Conservation (phyloP, 64 coral and sea anemone species). For the Montipora cactus region DNA sequence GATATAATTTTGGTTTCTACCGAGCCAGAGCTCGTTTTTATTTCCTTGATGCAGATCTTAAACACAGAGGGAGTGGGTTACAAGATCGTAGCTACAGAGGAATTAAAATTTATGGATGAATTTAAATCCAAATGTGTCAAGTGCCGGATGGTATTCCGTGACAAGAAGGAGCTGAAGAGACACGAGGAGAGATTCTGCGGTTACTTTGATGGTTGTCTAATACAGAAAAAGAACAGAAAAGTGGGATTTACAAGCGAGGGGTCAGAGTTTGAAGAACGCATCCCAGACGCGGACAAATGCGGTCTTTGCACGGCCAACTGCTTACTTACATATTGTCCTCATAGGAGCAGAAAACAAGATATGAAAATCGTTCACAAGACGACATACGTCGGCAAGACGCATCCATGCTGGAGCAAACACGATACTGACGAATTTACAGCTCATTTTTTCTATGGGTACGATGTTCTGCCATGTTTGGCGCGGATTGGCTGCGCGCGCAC, state of each 20-base stretch:
- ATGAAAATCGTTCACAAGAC: conserved; percentile 80
- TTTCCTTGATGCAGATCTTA: conserved; percentile 56
- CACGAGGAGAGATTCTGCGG: conserved; percentile 85
- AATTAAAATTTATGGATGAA: conserved; percentile 68
- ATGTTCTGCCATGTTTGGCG: conserved; percentile 78
- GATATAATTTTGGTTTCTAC: conserved; percentile 77
- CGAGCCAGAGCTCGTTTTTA: conserved; percentile 51
- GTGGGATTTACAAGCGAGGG: conserved; percentile 18
- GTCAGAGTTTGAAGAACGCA: conserved; percentile 1
- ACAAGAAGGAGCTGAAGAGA: conserved; percentile 42
- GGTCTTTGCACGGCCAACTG: conserved; percentile 72
- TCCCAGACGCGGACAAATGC: conserved; percentile 48
- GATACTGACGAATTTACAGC: conserved; percentile 77
- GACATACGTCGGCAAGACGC: conserved; percentile 87
- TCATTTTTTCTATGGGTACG: conserved; percentile 89
- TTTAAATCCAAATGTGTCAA: conserved; percentile 77
- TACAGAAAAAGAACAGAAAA: conserved; percentile 28
- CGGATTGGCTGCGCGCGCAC: conserved; percentile 74
- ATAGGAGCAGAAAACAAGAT: conserved; percentile 57
- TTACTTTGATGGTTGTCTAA: conserved; percentile 84
- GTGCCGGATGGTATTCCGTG: conserved; percentile 71
- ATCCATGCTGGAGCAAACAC: conserved; percentile 75
- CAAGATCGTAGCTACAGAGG: conserved; percentile 34
- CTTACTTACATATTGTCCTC: conserved; percentile 74
- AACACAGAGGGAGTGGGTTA: conserved; percentile 16